Percentiles rank a stretch among this genome's conserved stretches.
These are phyloP conservation scores for Panthera tigris DNA, from an alignment of 2,113 vertebrate genomes.

Conservation along the genomic window DNA sequence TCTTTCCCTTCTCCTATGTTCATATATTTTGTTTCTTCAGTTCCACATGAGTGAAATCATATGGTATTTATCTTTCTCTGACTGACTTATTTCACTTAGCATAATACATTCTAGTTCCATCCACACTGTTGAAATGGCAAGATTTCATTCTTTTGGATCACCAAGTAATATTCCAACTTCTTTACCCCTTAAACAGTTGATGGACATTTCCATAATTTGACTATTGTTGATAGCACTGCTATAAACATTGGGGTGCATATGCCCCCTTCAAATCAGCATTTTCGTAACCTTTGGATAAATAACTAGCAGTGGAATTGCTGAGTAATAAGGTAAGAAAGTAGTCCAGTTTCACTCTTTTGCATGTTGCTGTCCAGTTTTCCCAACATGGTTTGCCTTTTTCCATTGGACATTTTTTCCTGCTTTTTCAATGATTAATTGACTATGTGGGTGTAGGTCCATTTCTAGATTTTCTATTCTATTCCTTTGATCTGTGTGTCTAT, in stretches of 20 bases:
- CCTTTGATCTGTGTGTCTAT: neutral
- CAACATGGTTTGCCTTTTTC: neutral
- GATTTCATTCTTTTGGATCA: neutral
- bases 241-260: neutral
- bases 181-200: neutral
- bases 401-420: neutral
- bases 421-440: neutral
- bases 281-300: neutral
- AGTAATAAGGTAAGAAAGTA: neutral
- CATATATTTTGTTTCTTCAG: neutral
- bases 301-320: neutral
- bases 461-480: neutral
- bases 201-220: neutral
- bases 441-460: neutral
- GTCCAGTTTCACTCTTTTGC: neutral
- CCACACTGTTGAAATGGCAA: neutral
- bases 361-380: neutral
- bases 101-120: neutral
- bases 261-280: neutral
- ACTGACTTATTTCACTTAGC: neutral
- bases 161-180: neutral
- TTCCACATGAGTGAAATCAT: neutral
- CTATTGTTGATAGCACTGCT: neutral
- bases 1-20: neutral
- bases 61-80: neutral